Base-by-base conservation (phyloP, 1,140 invertebrate genomes). In the Aphis gossypii region DNA sequence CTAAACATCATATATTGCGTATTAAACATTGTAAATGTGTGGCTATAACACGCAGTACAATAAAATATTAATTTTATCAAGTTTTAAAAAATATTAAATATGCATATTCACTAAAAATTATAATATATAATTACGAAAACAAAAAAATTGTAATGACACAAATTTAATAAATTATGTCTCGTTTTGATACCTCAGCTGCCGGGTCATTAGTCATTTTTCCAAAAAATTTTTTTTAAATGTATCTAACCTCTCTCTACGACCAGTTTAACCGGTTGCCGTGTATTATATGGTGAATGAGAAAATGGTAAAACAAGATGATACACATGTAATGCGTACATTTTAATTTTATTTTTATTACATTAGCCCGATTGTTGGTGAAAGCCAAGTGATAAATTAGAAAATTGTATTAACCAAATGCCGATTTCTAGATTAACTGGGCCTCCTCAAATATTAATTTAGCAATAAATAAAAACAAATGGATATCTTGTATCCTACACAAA, bases 291-390 rank as follows among this genome's bases (percentile, higher is more conserved):
- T 41, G 41, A 92, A 82, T 41, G 68, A 92, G 90, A 83, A 83
- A 92, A 82, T 82, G 68, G 68, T 51, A 35, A 83, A 92, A 92
- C 90, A 83, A 92, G 76, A 92, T 92, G 76, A 92, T 92, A 92
- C 90, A 92, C 90, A 92, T 92, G 90, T 92, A 92, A 92, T 83
- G 51, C 44, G 44, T 92, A 51, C 60, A 51, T 92, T 92, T 83
- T 56, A 56, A 89, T 89, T 89, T 46, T 48, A 51, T 82, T 76
- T 92, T 92, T 92, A 92, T 83, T 83, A 82, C 90, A 83, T 92
- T 92, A 83, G 35, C 68, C 20, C 56, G 90, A 92, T 82, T 92
- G 68, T 82, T n/a, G 90, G 90, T 92, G 90, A 92, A 92, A 92
- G 90, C 90, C 90, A 46, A 51, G 68, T 51, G 90, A 83, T 92